A percentile compares a stretch with the other conserved stretches of the same genome.
Evolutionary conservation across 2,113 vertebrate species (phyloP).

Genomic region (Polypterus senegalus): DNA sequence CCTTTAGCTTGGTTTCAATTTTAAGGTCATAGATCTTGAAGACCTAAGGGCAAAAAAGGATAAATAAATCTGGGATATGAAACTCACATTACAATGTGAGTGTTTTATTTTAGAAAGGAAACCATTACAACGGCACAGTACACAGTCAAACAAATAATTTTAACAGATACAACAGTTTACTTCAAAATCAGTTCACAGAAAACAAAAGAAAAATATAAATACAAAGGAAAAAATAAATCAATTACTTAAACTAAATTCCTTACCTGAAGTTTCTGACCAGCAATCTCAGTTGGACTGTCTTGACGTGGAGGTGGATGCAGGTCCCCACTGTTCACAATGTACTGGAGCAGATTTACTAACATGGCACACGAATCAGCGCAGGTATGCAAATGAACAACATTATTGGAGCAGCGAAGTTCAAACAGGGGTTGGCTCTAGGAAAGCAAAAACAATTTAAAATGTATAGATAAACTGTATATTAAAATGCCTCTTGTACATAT

Average conservation of each 20-base stretch:
- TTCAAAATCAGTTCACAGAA: neutral
- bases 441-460: neutral
- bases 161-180: too few species aligned
- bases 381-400: slow-evolving; percentile 72
- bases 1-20: too few species aligned
- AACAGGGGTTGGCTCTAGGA: slow-evolving; percentile 71
- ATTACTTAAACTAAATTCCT: neutral
- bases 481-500: too few species aligned
- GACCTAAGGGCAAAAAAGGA: too few species aligned
- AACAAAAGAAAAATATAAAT: neutral
- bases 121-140: too few species aligned
- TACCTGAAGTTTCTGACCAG: slow-evolving; percentile 78
- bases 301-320: slow-evolving; percentile 67
- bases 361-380: slow-evolving; percentile 80
- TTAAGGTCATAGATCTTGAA: too few species aligned
- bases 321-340: slow-evolving; percentile 66
- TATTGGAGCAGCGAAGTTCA: slow-evolving; percentile 84
- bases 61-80: too few species aligned
- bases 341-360: slow-evolving; percentile 73
- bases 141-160: too few species aligned
- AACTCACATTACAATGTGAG: too few species aligned
- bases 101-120: too few species aligned
- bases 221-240: neutral
- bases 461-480: too few species aligned
- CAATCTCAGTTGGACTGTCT: slow-evolving; percentile 73